Evolutionary conservation across 2,113 vertebrate genomes (phyloP).

Genomic region (Octodon degus): DNA sequence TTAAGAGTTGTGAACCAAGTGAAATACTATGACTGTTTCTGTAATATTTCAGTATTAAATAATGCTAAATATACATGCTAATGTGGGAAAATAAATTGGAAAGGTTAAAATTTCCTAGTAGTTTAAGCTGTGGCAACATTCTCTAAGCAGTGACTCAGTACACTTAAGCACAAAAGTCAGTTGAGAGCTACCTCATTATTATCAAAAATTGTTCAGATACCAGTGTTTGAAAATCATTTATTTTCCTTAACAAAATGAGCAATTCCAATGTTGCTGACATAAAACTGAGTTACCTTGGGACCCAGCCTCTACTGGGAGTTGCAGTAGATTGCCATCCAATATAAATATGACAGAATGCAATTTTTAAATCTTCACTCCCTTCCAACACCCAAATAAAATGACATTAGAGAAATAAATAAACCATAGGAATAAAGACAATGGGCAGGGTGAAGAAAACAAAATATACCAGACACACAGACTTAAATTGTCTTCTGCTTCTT

Average conservation of each 20-base stretch:
- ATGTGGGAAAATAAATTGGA: not conserved
- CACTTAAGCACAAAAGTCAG: not conserved
- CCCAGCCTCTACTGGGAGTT: not conserved
- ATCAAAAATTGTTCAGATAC: not conserved
- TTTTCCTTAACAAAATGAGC: not conserved
- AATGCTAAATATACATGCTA: not conserved
- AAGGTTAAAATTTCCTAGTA: not conserved
- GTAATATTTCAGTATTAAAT: not conserved
- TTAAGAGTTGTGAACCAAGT: not conserved
- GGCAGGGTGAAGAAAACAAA: not conserved
- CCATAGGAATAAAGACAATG: not conserved
- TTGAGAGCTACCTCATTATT: not conserved
- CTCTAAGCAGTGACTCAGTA: not conserved
- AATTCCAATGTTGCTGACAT: not conserved
- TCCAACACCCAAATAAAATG: constrained; percentile 21
- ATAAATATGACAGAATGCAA: constrained; percentile 14
- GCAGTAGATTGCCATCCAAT: not conserved
- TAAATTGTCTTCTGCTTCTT: not conserved
- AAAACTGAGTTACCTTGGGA: not conserved
- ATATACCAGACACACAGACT: not conserved
- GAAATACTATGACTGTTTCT: not conserved
- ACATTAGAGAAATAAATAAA: not conserved
- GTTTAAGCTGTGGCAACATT: not conserved
- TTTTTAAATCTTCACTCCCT: not conserved
- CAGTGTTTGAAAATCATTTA: not conserved